Evolutionary conservation across 2,888 invertebrate species (phyloP).

Genomic region (Drosophila algonquin): DNA sequence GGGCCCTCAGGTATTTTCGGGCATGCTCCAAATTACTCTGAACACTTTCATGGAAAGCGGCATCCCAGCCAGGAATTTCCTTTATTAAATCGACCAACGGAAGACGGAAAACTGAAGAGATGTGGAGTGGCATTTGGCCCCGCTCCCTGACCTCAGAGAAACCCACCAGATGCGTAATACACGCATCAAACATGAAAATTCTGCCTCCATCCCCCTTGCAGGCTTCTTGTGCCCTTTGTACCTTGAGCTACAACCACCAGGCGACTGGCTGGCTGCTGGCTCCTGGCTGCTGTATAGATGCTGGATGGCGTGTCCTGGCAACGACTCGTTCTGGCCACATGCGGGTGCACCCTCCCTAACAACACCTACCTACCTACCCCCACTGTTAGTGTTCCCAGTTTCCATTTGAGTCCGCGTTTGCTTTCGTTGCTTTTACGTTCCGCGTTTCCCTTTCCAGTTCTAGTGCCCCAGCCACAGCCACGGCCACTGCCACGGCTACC

Average conservation of each 20-base stretch:
- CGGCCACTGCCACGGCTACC: slow-evolving; percentile 13
- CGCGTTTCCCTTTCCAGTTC: background rate
- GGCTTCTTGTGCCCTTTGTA: slow-evolving; percentile 33
- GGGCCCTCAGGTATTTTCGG: slow-evolving; percentile 71
- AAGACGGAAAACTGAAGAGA: slow-evolving; percentile 30
- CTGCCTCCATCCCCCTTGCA: slow-evolving; percentile 32
- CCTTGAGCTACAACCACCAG: slow-evolving; percentile 63
- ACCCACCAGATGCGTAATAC: slow-evolving; percentile 74
- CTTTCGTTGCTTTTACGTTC: slow-evolving; percentile 20
- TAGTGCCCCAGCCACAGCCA: no score
- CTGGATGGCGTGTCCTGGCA: slow-evolving; percentile 44
- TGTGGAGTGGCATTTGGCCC: slow-evolving; percentile 47
- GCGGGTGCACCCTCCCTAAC: slow-evolving; percentile 47
- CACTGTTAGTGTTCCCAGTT: background rate
- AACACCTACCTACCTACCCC: slow-evolving; percentile 1
- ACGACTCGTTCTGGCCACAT: slow-evolving; percentile 53
- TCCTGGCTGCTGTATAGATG: slow-evolving; percentile 2
- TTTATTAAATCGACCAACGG: slow-evolving; percentile 76
- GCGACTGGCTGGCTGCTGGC: slow-evolving; percentile 40
- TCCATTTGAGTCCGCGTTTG: slow-evolving; percentile 5
- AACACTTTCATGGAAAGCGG: slow-evolving; percentile 64
- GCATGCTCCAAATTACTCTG: slow-evolving; percentile 80
- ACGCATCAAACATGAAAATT: slow-evolving; percentile 73
- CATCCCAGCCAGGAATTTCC: slow-evolving; percentile 63
- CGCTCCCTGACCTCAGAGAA: slow-evolving; percentile 54